These are phyloP conservation scores for Rhinophrynus dorsalis DNA, from an alignment of 2,797 vertebrate genomes.

Conservation along the genomic window DNA sequence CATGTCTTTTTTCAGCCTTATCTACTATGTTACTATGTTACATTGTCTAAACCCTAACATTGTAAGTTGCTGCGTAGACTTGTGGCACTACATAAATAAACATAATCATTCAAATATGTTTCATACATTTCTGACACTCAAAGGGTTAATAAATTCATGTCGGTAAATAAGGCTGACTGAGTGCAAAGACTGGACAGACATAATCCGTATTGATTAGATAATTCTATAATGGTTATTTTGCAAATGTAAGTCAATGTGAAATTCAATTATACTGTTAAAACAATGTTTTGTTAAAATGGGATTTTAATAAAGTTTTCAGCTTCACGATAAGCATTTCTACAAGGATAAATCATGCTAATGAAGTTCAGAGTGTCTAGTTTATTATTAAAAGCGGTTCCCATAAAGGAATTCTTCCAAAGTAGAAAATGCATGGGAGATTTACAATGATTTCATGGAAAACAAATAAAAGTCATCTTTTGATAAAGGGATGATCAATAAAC, in stretches of 20 bases:
- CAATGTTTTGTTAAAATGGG: not conserved
- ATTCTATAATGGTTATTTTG: not conserved
- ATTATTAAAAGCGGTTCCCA: not conserved
- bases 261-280: not conserved
- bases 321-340: not conserved
- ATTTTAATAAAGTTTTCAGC: not conserved
- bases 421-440: too few species aligned
- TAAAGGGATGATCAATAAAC: too few species aligned
- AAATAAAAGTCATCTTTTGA: too few species aligned
- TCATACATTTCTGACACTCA: too few species aligned
- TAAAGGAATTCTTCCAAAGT: not conserved
- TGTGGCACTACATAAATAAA: too few species aligned
- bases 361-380: too few species aligned
- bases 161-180: slow-evolving; percentile 1
- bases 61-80: too few species aligned
- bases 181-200: not conserved
- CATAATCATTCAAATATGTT: too few species aligned
- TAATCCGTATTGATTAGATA: not conserved
- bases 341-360: not conserved
- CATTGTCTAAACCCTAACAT: too few species aligned
- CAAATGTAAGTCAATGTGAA: not conserved
- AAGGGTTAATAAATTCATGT: not conserved
- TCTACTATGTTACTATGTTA: too few species aligned
- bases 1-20: too few species aligned
- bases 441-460: too few species aligned